phyloP scores from a whole-genome alignment of 92 coral and sea anemone species.

The Porites cylindrica region DNA sequence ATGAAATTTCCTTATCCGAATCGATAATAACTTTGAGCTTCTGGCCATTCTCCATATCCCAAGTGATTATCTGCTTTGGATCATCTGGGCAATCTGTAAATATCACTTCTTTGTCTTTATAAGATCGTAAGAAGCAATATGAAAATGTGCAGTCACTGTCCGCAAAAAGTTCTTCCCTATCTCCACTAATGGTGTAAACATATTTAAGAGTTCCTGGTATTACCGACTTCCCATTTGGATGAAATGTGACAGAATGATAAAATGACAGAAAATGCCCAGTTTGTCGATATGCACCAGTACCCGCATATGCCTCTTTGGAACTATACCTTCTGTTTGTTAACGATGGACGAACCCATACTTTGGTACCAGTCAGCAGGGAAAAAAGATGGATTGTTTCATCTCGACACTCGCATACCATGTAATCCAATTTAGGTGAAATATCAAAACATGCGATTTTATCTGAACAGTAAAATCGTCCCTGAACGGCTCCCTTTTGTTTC shows the following conservation, averaged over 20 bases:
- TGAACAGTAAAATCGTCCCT: conserved; percentile 35
- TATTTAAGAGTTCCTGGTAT: conserved; percentile 13
- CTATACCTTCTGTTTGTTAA: neutral
- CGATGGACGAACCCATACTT: conserved; percentile 6
- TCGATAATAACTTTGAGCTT: too few species aligned
- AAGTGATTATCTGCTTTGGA: neutral
- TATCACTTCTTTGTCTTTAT: too few species aligned
- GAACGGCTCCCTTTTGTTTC: neutral
- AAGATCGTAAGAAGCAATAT: neutral
- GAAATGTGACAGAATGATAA: conserved; percentile 3
- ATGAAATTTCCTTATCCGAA: neutral
- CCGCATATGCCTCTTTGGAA: neutral
- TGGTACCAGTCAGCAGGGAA: conserved; percentile 24
- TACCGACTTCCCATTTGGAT: conserved; percentile 12
- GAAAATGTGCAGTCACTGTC: neutral
- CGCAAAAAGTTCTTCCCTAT: neutral
- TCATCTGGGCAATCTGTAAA: too few species aligned
- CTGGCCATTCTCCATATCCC: neutral
- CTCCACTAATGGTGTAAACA: conserved; percentile 18
- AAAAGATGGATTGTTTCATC: conserved; percentile 30
- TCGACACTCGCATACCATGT: conserved; percentile 28
- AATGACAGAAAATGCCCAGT: neutral
- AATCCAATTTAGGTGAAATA: conserved; percentile 29
- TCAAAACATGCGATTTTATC: conserved; percentile 26
- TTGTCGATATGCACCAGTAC: neutral